Evolutionary conservation across 2,113 vertebrate genomes (phyloP).

Genomic region (Anseranas semipalmata): DNA sequence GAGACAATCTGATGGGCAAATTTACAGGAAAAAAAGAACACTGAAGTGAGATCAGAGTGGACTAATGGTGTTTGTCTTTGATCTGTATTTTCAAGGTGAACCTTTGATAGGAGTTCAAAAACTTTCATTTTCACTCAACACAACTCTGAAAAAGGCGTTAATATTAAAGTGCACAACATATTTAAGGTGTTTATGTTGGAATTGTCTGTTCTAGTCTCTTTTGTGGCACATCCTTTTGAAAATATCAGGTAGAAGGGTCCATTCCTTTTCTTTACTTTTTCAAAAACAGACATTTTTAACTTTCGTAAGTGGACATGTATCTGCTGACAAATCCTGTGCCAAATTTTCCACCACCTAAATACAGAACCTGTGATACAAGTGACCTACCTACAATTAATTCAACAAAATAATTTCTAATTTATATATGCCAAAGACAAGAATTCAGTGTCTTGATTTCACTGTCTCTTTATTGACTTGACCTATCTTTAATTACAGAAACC

Average conservation of each 20-base stretch:
- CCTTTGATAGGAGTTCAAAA: not conserved
- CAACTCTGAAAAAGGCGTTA: not conserved
- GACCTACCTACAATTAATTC: not conserved
- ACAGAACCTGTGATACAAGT: not conserved
- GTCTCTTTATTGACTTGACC: not conserved
- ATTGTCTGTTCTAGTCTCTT: not conserved
- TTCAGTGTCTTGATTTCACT: not conserved
- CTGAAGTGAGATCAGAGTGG: not conserved
- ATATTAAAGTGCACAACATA: not conserved
- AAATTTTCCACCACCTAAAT: not conserved
- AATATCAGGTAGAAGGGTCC: not conserved
- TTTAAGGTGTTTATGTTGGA: not conserved
- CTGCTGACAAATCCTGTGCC: not conserved
- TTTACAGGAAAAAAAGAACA: not conserved
- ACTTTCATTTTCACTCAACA: not conserved
- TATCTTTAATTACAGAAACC: not conserved
- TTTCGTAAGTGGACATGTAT: accelerated
- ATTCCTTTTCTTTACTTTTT: not conserved
- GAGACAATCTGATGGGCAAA: not conserved
- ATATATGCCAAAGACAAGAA: not conserved
- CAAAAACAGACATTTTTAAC: not conserved
- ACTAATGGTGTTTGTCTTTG: not conserved
- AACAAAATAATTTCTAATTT: not conserved
- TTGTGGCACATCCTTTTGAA: not conserved
- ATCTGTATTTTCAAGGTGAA: not conserved